Conservation (phyloP, 2,113 vertebrate species). For the Kobus ellipsiprymnus region DNA sequence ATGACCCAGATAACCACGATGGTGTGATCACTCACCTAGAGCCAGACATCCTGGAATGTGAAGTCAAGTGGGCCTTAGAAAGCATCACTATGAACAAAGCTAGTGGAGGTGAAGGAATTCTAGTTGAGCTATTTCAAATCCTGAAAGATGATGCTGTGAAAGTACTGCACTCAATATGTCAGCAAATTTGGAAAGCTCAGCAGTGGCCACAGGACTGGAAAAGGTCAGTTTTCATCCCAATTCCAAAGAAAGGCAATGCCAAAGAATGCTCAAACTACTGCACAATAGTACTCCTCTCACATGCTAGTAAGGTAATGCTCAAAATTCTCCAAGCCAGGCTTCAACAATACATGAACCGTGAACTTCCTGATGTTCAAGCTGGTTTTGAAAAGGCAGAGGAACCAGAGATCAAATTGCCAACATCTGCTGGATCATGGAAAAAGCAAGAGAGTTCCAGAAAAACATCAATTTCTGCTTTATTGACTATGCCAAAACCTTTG, state of each 20-base stretch:
- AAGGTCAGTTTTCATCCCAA: background rate
- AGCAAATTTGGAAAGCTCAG: background rate
- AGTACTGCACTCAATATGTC: background rate
- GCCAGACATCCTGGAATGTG: background rate
- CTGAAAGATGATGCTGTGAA: background rate
- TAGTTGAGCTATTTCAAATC: background rate
- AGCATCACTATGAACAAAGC: background rate
- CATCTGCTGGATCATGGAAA: fast-evolving
- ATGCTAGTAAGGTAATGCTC: background rate
- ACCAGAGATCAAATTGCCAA: background rate
- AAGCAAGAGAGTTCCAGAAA: background rate
- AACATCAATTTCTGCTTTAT: background rate
- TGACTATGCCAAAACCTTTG: background rate
- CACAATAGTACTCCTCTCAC: background rate
- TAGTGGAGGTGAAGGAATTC: background rate
- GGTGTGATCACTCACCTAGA: background rate
- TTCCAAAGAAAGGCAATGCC: background rate
- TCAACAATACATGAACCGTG: fast-evolving
- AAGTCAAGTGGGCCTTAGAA: background rate
- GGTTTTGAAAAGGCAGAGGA: background rate
- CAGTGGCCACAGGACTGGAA: background rate
- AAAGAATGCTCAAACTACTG: background rate
- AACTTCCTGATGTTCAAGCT: background rate
- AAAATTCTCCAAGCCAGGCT: background rate
- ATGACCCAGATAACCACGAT: fast-evolving